Evolutionary conservation across 1,140 invertebrate genomes (phyloP), one percentile per base, ranked within the genome.

Genomic region (Cataglyphis hispanica): DNA sequence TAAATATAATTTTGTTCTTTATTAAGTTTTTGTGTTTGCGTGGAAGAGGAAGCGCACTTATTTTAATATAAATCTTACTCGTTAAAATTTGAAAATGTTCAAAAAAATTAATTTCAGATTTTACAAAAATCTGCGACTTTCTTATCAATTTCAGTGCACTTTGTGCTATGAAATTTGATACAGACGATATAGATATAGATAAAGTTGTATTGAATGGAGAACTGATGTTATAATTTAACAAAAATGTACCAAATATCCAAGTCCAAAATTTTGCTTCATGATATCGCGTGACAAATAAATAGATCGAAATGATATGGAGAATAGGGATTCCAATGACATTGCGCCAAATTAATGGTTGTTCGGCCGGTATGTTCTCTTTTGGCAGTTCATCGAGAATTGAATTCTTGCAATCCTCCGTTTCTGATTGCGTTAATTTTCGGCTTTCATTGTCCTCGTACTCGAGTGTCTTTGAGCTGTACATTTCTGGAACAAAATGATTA

Each of bases 171-270:
- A 50, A 37, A n/a, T 8, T 37, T 8, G 8, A 67, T 46, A 2
- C 13, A 50, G 0, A 16, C 46, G 16, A 46, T 11, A 46, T 66
- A 4, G 7, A 50, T 34, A 27, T 22, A 66, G 46, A 56, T 25
- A 8, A 34, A 56, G 67, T 69, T 70, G 7, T 40, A 50, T 50
- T 0, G 3, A 1, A 58, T n/a, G 1, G 22, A 43, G 19, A 58
- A 60, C 8, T 46, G 69, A 40, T 77, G 46, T 50, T 50, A 16
- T 43, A n/a, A 40, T 43, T 53, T 61, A 34, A 67, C 76, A 5
- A 56, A 75, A 87, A 93, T 93, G 91, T 84, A 95, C 94, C 87
- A 58, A 90, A 94, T 60, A 94, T 88, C 94, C 94, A 95, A 0
- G 93, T 94, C 90, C 88, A 92, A 6, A 94, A 85, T 83, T 92